These are phyloP conservation scores for Eilema sororculum DNA, from an alignment of 2,888 invertebrate genomes.

Conservation along the genomic window DNA sequence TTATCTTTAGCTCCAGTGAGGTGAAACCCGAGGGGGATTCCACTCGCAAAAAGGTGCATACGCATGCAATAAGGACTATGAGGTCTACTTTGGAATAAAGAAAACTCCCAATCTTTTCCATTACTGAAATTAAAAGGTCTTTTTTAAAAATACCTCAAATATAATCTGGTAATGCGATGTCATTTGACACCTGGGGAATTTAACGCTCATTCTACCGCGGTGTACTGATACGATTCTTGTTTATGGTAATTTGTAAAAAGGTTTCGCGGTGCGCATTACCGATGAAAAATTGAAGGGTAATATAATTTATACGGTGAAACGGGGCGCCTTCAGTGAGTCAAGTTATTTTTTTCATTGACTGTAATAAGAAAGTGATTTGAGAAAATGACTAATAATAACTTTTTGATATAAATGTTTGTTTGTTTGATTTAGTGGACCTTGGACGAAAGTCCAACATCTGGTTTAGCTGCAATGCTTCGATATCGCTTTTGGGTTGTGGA, in stretches of 20 bases:
- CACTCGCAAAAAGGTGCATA: background rate
- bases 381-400: background rate
- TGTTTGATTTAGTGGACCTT: no score
- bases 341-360: background rate
- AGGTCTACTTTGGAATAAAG: background rate
- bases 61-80: background rate
- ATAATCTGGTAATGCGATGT: slow-evolving; percentile 60
- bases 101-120: background rate
- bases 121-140: background rate
- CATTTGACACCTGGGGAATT: slow-evolving; percentile 61
- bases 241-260: slow-evolving; percentile 76
- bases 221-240: slow-evolving; percentile 60
- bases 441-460: no score
- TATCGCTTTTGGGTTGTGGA: no score
- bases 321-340: background rate
- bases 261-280: slow-evolving; percentile 48
- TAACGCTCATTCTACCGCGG: slow-evolving; percentile 50
- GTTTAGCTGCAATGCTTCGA: no score
- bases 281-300: slow-evolving; percentile 44
- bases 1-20: no score
- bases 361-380: background rate
- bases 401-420: no score
- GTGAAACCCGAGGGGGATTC: no score
- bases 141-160: slow-evolving; percentile 28
- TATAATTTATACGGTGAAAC: slow-evolving; percentile 32